phyloP scores from a whole-genome alignment of 1,140 invertebrate species.

The Caenorhabditis inopinata region DNA sequence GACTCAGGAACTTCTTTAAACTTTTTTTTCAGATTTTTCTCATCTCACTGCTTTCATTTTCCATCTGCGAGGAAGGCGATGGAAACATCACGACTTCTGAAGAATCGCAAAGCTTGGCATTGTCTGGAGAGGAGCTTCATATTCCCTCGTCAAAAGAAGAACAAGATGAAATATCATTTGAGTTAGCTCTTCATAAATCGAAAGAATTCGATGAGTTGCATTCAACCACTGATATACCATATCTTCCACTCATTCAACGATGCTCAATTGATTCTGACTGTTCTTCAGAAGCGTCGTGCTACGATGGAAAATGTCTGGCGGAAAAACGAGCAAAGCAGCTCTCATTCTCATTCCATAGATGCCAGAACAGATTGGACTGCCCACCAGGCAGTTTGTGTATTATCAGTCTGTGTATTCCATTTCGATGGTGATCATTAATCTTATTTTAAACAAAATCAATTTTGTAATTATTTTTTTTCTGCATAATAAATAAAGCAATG shows the following conservation, averaged over 20 bases:
- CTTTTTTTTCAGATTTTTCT: no score
- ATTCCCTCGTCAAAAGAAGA: constrained; percentile 2
- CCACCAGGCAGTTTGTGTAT: background rate
- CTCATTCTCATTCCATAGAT: background rate
- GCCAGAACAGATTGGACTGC: background rate
- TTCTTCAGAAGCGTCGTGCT: background rate
- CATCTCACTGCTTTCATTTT: no score
- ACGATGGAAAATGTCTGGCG: constrained; percentile 1
- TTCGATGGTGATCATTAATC: constrained; percentile 17
- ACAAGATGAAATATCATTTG: background rate
- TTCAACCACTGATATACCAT: background rate
- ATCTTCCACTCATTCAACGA: constrained; percentile 12
- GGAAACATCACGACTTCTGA: constrained; percentile 1
- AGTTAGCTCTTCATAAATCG: background rate
- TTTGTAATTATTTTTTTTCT: no score
- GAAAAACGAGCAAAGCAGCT: background rate
- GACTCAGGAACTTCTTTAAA: no score
- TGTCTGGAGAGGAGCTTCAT: background rate
- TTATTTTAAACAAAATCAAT: no score
- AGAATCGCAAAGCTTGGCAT: background rate
- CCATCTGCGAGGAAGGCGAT: no score
- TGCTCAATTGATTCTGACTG: background rate
- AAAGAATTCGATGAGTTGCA: background rate
- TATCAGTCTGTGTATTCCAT: background rate
- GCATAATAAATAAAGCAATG: no score